Evolutionary conservation across 2,113 vertebrate genomes (phyloP), one percentile per base, ranked within the genome.

Genomic region (Cottus gobio): DNA sequence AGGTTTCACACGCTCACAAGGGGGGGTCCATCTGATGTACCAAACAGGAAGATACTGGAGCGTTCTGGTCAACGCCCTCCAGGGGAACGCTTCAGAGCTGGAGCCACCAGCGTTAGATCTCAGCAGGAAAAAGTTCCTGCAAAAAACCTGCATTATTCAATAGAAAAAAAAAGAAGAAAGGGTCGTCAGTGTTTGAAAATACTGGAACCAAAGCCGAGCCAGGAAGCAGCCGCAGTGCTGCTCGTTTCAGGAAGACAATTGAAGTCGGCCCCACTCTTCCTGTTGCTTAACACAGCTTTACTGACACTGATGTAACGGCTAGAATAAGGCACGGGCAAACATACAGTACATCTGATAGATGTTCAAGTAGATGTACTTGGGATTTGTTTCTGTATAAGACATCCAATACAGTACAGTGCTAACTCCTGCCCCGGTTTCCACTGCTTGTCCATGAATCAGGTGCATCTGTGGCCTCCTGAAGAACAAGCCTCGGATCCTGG

Each of bases 401-500:
- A 7, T 16, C 36, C 9, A 9, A 37, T 9, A 3, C 11, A 61
- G 12, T 60, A 12, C 1, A 9, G 7, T 61, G 22, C 9, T 66
- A 22, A 26, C 20, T 46, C 10, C 44, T 46, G 61, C 63, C 31
- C 3, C 3, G 0, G 8, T 37, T 13, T 42, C 26, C 5, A 1
- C 42, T 54, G 15, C 44, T 0, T 63, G 18, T 79, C 9, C 8
- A 1, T 62, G 2, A 9, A 2, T 4, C 86, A 99, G 98, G 81
- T 99, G 98, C 66, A 98, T 99, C 84, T 97, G 97, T 87, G 96
- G 97, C 39, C 86, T 97, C 10, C 94, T 99, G 77, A 95, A 91
- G 63, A 95, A 96, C 87, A 99, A 99, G 84, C 88, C 96, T 75
- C 95, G 95, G 18, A 94, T 99, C 91, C 94, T 99, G 81, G 98